These are phyloP conservation scores for Delichon dasypus DNA, from an alignment of 2,797 vertebrate species.

Conservation along the genomic window DNA sequence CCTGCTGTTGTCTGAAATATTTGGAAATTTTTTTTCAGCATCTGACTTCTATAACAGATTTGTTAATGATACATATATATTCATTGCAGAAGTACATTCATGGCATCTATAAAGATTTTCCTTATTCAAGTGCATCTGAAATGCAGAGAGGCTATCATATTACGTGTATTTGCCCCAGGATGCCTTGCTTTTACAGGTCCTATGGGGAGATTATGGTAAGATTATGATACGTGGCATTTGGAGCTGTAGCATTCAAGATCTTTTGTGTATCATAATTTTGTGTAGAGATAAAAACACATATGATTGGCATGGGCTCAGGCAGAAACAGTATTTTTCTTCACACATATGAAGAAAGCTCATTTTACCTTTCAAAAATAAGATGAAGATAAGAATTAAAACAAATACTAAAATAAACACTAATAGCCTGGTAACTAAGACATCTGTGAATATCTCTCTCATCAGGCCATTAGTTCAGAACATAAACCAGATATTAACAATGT, in stretches of 20 bases:
- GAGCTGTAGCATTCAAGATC: neutral
- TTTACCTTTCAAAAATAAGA: neutral
- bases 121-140: neutral
- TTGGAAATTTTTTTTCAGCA: neutral
- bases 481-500: neutral
- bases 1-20: neutral
- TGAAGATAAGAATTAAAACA: neutral
- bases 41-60: neutral
- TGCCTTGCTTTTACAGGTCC: neutral
- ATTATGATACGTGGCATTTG: neutral
- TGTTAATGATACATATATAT: neutral
- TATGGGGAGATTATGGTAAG: neutral
- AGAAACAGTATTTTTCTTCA: neutral
- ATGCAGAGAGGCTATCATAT: neutral
- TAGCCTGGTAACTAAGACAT: neutral
- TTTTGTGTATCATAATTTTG: neutral
- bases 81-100: neutral
- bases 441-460: neutral
- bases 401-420: neutral
- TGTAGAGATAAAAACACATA: neutral
- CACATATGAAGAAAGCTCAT: neutral
- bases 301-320: neutral
- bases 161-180: neutral
- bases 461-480: neutral
- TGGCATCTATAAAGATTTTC: neutral